phyloP scores from a whole-genome alignment of 2,888 invertebrate species.

The Cheiracanthium punctorium region DNA sequence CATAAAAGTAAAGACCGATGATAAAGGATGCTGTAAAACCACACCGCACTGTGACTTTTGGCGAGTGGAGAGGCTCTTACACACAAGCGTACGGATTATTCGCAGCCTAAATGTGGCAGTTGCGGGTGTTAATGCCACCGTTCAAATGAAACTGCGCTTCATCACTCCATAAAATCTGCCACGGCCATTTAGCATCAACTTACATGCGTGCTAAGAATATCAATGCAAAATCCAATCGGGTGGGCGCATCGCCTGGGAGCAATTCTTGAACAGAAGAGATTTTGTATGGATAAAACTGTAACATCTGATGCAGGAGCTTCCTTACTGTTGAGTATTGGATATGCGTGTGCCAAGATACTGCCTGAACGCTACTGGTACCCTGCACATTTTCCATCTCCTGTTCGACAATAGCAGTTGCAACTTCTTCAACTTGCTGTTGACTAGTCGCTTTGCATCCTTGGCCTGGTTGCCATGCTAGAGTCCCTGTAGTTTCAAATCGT shows the following conservation, averaged over 20 bases:
- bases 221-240: constrained; percentile 7
- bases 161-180: not conserved
- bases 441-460: constrained; percentile 13
- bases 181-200: not conserved
- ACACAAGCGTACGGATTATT: not conserved
- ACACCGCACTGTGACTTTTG: not conserved
- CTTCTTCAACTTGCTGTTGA: constrained; percentile 33
- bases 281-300: not conserved
- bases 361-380: not conserved
- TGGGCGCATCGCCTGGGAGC: constrained; percentile 6
- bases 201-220: constrained; percentile 13
- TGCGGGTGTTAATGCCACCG: constrained; percentile 17
- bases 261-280: constrained; percentile 26
- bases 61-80: not conserved
- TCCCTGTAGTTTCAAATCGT: constrained; percentile 10
- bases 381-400: constrained; percentile 20
- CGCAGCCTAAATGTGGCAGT: not conserved
- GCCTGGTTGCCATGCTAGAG: constrained; percentile 19
- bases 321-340: constrained; percentile 5
- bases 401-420: constrained; percentile 33
- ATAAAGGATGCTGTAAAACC: not conserved
- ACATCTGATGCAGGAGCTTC: not conserved
- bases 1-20: constrained; percentile 14
- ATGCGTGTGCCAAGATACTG: constrained; percentile 18
- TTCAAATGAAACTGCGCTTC: constrained; percentile 28